Conservation (phyloP, 2,113 vertebrate species). For the Dipodomys merriami region DNA sequence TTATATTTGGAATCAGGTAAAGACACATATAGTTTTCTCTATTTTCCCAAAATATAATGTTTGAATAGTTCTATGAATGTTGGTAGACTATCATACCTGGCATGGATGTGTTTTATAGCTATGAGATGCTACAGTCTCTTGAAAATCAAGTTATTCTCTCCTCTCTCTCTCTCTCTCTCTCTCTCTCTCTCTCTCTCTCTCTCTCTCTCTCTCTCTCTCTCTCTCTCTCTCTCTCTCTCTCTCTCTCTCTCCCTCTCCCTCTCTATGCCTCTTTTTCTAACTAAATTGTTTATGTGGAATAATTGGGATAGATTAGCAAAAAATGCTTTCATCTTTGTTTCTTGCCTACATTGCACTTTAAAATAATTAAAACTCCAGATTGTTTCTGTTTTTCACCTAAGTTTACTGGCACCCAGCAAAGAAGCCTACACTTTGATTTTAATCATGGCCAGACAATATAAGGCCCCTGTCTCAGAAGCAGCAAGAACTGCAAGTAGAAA, state of each 20-base stretch:
- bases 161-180: constrained; percentile 67
- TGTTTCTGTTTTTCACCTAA: constrained; percentile 88
- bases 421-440: constrained; percentile 89
- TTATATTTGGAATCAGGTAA: constrained; percentile 48
- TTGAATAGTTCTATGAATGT: constrained; percentile 47
- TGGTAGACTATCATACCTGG: neutral
- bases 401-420: constrained; percentile 88
- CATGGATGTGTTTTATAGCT: constrained; percentile 42
- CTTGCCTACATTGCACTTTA: constrained; percentile 84
- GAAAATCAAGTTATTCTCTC: constrained; percentile 56
- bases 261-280: constrained; percentile 58
- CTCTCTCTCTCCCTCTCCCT: constrained; percentile 66
- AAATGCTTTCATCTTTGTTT: constrained; percentile 88
- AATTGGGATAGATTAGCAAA: constrained; percentile 86
- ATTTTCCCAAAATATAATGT: neutral
- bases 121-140: constrained; percentile 42
- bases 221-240: constrained; percentile 53
- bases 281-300: constrained; percentile 87
- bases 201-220: constrained; percentile 66
- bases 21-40: constrained; percentile 51
- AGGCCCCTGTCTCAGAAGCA: constrained; percentile 84
- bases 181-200: constrained; percentile 54
- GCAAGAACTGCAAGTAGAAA: constrained; percentile 75
- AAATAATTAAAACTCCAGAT: constrained; percentile 88
- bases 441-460: constrained; percentile 87